Percentiles rank a stretch among this genome's conserved stretches.
phyloP scores from a whole-genome alignment of 2,797 vertebrate species.

The Acrocephalus scirpaceus region DNA sequence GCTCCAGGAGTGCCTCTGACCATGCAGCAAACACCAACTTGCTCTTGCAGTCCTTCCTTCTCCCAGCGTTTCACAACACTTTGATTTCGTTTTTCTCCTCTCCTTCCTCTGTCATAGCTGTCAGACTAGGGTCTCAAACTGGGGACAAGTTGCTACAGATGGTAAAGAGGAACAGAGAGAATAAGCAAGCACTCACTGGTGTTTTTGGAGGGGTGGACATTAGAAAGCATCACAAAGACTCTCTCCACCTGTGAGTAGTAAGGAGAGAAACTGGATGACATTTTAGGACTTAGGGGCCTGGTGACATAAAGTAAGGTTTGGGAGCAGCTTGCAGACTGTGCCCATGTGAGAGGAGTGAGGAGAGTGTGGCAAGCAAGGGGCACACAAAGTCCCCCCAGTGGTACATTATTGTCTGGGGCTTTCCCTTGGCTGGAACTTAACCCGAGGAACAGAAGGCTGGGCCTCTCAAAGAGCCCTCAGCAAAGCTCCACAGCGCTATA shows the following conservation, averaged over 20 bases:
- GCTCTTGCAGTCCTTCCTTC: neutral
- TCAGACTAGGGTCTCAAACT: neutral
- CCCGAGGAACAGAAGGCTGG: neutral
- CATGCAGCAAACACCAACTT: neutral
- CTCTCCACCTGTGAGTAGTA: neutral
- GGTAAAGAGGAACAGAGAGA: neutral
- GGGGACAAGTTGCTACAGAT: neutral
- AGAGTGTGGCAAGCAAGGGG: neutral
- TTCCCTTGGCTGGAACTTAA: neutral
- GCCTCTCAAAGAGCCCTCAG: neutral
- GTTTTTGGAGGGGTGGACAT: neutral
- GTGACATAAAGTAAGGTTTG: neutral
- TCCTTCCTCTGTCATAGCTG: neutral
- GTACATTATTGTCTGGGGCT: neutral
- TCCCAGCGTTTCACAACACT: neutral
- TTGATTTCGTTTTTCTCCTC: neutral
- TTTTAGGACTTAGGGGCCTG: neutral
- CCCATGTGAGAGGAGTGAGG: neutral
- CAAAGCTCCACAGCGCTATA: neutral
- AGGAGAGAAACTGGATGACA: neutral
- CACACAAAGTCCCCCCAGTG: neutral
- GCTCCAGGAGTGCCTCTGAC: neutral
- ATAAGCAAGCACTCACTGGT: neutral
- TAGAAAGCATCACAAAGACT: neutral
- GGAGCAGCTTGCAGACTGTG: neutral